Evolutionary conservation across 2,888 invertebrate genomes (phyloP).

Genomic region (Nineta flava): DNA sequence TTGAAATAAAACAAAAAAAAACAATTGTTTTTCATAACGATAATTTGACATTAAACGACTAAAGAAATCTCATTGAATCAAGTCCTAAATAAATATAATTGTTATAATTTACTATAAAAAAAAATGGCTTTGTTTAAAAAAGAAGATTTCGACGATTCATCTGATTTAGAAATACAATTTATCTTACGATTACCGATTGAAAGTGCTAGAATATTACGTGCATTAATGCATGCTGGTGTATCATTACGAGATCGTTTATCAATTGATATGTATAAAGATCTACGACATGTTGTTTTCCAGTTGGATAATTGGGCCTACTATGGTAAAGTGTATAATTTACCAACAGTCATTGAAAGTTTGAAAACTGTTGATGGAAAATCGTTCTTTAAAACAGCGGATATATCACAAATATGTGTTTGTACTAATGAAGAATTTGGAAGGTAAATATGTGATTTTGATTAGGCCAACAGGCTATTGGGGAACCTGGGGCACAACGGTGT

Average conservation of each 20-base stretch:
- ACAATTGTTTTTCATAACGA: too few species aligned
- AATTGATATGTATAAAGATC: constrained; percentile 38
- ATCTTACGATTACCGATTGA: constrained; percentile 41
- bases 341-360: constrained; percentile 45
- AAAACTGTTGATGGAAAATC: constrained; percentile 52
- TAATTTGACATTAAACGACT: too few species aligned
- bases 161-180: constrained; percentile 42
- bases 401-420: constrained; percentile 43
- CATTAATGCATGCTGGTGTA: constrained; percentile 1
- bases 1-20: too few species aligned
- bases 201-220: constrained; percentile 12
- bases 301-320: constrained; percentile 37
- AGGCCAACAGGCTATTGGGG: too few species aligned
- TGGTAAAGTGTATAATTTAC: constrained; percentile 43
- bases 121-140: not conserved
- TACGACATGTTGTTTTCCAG: constrained; percentile 35
- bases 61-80: too few species aligned
- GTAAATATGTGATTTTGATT: constrained; percentile 4
- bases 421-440: constrained; percentile 30
- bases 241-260: constrained; percentile 36
- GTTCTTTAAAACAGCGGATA: constrained; percentile 55
- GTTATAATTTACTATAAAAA: too few species aligned
- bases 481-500: too few species aligned
- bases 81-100: too few species aligned
- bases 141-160: not conserved